Evolutionary conservation across 53 echinoderm and acorn worm genomes (phyloP).

Genomic region (Apostichopus leukothele): DNA sequence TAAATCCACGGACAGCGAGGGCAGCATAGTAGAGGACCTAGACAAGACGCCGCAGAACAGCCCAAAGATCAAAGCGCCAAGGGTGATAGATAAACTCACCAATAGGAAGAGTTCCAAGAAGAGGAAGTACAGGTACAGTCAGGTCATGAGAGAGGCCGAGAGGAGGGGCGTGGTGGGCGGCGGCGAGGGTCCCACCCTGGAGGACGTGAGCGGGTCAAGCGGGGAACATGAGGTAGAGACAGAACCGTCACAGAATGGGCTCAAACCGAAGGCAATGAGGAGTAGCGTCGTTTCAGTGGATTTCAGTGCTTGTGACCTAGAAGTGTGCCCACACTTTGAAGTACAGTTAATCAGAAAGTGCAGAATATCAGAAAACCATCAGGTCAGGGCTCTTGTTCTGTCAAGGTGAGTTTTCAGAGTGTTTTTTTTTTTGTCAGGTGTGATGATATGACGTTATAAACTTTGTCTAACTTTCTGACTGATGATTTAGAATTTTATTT

Average conservation of each 20-base stretch:
- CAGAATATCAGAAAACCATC: conserved; percentile 86
- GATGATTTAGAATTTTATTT: no score
- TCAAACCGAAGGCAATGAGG: background rate
- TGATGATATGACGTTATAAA: no score
- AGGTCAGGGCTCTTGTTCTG: conserved; percentile 81
- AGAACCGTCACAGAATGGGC: conserved; percentile 26
- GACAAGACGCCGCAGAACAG: conserved; percentile 50
- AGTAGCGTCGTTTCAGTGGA: conserved; percentile 43
- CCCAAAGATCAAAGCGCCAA: conserved; percentile 50
- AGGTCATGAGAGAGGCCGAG: conserved; percentile 76
- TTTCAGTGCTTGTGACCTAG: conserved; percentile 74
- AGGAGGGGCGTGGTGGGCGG: conserved; percentile 65
- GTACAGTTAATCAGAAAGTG: conserved; percentile 72
- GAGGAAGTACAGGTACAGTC: conserved; percentile 87
- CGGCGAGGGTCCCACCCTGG: background rate
- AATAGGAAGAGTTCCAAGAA: conserved; percentile 62
- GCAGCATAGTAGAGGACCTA: conserved; percentile 37
- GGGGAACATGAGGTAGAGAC: background rate
- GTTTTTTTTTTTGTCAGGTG: background rate
- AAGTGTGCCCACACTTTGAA: conserved; percentile 75
- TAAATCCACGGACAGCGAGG: conserved; percentile 51
- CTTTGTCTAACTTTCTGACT: no score
- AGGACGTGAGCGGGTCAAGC: background rate
- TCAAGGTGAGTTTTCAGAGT: conserved; percentile 68
- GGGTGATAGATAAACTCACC: conserved; percentile 66